Base-by-base conservation (phyloP, 2,888 invertebrate genomes). In the Leptinotarsa peninsularis region DNA sequence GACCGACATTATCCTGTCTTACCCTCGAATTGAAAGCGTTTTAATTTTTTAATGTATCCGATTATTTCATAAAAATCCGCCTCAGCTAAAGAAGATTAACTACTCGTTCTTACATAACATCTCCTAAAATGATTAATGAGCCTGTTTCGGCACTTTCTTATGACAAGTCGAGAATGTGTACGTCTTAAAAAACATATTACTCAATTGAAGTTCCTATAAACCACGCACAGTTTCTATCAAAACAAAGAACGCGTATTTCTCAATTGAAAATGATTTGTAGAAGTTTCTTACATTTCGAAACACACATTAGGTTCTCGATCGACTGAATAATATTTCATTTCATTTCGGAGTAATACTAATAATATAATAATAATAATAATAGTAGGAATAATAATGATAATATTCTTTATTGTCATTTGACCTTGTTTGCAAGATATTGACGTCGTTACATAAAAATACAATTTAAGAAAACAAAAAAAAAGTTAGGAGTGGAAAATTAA, bases 51-150 rank as follows among this genome's bases (percentile, higher is more conserved):
- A 63, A 33, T 43, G n/a, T 33, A 63, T 63, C 63, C 33, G 63
- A 63, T 63, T 63, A 63, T 63, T 63, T 33, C 63, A 63, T 63
- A 63, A 63, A 63, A 63, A 63, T 63, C 63, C 63, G 63, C 63
- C 63, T 63, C 63, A 63, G 43, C 63, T n/a, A 63, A 63, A 63
- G 63, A 63, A 63, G 63, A 63, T 63, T 63, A 63, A 63, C 63
- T 33, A 63, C 63, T 63, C n/a, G n/a, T 17, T 70, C 70, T 70
- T 70, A 58, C 70, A 49, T 33, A 70, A 70, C 23, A 23, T 58
- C 54, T 49, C 58, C 43, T 70, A 70, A 70, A 70, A 70, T 70
- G 70, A 70, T 70, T 58, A 70, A 70, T 70, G 56, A 58, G 58
- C 21, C 58, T 18, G 33, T 70, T 70, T 70, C 70, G 70, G 49